Conservation (phyloP, 1,140 invertebrate species). For the Belonocnema kinseyi region DNA sequence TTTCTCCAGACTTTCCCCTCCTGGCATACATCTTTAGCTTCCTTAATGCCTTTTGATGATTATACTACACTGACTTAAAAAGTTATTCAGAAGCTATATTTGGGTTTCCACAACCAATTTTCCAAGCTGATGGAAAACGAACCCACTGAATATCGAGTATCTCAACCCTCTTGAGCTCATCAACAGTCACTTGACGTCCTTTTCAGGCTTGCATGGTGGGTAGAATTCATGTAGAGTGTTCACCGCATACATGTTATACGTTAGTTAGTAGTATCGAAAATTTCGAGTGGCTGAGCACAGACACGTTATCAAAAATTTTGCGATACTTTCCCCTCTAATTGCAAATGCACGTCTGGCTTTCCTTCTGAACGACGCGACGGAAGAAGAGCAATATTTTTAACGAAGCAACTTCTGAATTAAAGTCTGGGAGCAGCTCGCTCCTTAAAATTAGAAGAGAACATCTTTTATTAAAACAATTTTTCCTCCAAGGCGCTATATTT, state of each 20-base stretch:
- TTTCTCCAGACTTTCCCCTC: too few species aligned
- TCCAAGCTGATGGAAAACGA: constrained; percentile 15
- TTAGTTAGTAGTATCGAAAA: background rate
- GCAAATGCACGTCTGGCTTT: background rate
- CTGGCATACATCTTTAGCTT: too few species aligned
- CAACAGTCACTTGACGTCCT: constrained; percentile 14
- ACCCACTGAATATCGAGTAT: constrained; percentile 2
- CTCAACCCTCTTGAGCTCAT: constrained; percentile 19
- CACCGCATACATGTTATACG: background rate
- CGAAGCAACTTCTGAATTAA: too few species aligned
- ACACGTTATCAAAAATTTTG: background rate
- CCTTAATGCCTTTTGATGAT: too few species aligned
- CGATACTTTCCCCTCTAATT: background rate
- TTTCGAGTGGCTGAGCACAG: background rate
- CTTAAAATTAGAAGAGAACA: too few species aligned
- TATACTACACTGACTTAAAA: background rate
- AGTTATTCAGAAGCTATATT: background rate
- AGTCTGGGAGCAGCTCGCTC: too few species aligned
- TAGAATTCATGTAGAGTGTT: constrained; percentile 1
- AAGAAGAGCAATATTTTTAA: too few species aligned
- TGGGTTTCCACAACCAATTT: constrained; percentile 4
- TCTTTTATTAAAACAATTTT: too few species aligned
- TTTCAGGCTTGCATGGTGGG: background rate
- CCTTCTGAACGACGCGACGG: too few species aligned
- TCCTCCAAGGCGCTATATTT: too few species aligned